These are phyloP conservation scores for Tamandua tetradactyla DNA, from an alignment of 2,797 vertebrate genomes.

Conservation along the genomic window DNA sequence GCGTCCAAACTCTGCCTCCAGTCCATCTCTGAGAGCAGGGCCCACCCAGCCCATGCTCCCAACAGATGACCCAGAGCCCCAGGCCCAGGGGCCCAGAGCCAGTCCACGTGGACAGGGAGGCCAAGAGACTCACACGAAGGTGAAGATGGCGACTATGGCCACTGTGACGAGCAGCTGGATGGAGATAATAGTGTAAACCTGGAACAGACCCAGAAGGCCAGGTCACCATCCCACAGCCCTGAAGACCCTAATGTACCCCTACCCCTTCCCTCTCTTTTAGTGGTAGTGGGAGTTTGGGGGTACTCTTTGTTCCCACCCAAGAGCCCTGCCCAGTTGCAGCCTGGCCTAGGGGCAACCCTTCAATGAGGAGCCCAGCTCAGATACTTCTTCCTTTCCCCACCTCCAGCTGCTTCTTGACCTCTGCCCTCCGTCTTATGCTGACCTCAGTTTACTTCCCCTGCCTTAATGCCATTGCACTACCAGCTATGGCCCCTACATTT, in stretches of 20 bases:
- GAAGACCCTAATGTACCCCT: background rate
- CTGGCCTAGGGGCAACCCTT: background rate
- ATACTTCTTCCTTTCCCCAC: background rate
- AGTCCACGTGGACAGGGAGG: background rate
- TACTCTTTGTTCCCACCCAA: background rate
- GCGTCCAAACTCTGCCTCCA: background rate
- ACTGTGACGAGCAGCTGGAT: constrained; percentile 91
- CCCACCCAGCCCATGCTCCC: background rate
- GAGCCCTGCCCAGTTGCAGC: background rate
- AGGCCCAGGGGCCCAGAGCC: background rate
- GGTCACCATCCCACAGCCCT: background rate
- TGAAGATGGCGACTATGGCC: constrained; percentile 92
- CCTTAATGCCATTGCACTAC: background rate
- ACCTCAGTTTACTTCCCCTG: background rate
- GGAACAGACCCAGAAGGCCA: background rate
- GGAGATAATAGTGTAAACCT: constrained; percentile 95
- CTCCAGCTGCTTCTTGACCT: background rate
- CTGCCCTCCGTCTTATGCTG: background rate
- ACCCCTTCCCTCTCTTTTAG: background rate
- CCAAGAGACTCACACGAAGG: constrained; percentile 91
- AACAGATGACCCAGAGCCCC: background rate
- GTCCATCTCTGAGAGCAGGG: background rate
- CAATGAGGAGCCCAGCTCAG: background rate
- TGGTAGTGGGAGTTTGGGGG: background rate
- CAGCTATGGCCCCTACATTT: background rate